A percentile compares a stretch with the other conserved stretches of the same genome.
Evolutionary conservation across 2,888 invertebrate genomes (phyloP).

Genomic region (Piscicola geometra): DNA sequence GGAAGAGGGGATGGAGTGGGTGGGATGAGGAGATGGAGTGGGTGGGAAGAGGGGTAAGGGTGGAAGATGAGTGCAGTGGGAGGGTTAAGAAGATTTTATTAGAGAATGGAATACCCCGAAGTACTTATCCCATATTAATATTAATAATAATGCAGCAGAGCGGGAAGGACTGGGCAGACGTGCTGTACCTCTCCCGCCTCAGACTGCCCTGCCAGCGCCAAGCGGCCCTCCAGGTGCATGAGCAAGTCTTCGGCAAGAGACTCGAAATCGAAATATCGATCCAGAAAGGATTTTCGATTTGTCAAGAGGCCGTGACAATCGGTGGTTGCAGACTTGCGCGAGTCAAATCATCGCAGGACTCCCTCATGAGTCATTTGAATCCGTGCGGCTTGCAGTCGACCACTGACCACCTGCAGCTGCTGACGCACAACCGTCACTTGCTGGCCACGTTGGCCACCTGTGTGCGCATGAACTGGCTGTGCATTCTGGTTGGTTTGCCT

Average conservation of each 20-base stretch:
- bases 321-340: background rate
- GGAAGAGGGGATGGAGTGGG: no score
- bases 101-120: no score
- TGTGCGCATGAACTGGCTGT: conserved; percentile 84
- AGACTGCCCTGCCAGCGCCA: background rate
- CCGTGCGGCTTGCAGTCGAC: background rate
- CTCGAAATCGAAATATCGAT: background rate
- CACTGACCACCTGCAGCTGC: background rate
- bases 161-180: background rate
- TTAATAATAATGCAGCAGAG: background rate
- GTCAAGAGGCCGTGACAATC: background rate
- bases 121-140: no score
- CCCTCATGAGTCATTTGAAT: background rate
- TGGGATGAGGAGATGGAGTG: no score
- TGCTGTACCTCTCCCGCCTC: background rate
- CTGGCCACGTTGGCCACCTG: conserved; percentile 66
- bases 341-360: background rate
- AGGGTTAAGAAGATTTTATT: no score
- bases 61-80: no score
- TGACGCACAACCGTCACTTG: background rate
- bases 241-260: conserved; percentile 1
- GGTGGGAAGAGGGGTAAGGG: no score
- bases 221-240: background rate
- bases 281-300: background rate
- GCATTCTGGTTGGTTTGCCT: conserved; percentile 73